A percentile compares a stretch with the other conserved stretches of the same genome.
These are phyloP conservation scores for Acanthopleura granulata DNA, from an alignment of 2,888 invertebrate genomes.

Conservation along the genomic window DNA sequence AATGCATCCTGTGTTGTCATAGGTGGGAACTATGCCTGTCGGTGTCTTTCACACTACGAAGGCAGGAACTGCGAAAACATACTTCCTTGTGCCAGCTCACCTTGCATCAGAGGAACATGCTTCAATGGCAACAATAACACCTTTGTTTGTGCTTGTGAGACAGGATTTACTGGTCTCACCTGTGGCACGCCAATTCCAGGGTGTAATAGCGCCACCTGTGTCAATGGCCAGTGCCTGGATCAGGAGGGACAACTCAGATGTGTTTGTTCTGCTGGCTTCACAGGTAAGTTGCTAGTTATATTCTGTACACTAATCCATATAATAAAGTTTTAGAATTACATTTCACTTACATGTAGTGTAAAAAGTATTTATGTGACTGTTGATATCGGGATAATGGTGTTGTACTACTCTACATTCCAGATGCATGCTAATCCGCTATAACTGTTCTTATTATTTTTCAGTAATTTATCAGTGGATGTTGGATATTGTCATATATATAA, in stretches of 20 bases:
- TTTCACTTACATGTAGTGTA: no score
- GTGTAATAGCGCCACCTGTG: slow-evolving; percentile 48
- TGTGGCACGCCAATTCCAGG: slow-evolving; percentile 34
- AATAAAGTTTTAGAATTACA: no score
- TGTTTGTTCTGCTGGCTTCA: slow-evolving; percentile 49
- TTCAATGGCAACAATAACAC: background rate
- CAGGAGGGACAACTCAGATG: slow-evolving; percentile 34
- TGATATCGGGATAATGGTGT: no score
- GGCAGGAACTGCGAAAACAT: slow-evolving; percentile 33
- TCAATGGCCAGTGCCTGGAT: slow-evolving; percentile 50
- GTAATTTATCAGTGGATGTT: no score
- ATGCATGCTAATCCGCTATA: no score
- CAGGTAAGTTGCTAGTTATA: slow-evolving; percentile 45
- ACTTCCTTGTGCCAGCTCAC: slow-evolving; percentile 31
- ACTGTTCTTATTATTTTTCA: no score
- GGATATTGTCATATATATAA: no score
- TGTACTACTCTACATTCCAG: no score
- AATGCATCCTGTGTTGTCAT: slow-evolving; percentile 37
- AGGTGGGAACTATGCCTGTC: slow-evolving; percentile 27
- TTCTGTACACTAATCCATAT: no score
- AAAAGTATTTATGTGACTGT: no score
- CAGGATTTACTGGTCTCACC: slow-evolving; percentile 32
- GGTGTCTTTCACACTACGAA: slow-evolving; percentile 29
- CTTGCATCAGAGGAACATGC: slow-evolving; percentile 28
- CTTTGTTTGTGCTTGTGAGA: slow-evolving; percentile 27